Evolutionary conservation across 64 coral and sea anemone species (phyloP), one percentile per base, ranked within the genome.

Genomic region (Cladopsammia gracilis): DNA sequence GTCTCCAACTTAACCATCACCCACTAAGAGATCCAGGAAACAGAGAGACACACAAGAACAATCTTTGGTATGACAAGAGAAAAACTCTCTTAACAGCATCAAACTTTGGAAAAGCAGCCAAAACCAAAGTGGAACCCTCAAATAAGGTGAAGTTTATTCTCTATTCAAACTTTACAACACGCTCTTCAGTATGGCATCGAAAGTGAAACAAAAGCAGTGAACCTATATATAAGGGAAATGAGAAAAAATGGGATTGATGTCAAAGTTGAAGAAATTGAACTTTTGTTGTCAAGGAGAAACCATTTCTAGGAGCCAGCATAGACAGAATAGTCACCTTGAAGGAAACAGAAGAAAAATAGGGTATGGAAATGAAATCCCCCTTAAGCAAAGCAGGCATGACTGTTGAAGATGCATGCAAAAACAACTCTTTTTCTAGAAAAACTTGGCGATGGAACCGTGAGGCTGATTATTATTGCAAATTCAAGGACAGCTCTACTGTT

Each of bases 61-160:
- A 92, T 46, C 56, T 72, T 58, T 92, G 81, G 90, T 76, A 23
- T 62, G 68, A 74, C 10, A 86, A 92, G 53, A 84, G 66, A 86
- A 92, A 48, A 19, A n/a, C 22, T 42, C 64, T 92, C 12, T 48
- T 92, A 51, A 92, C 80, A 76, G 62, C 90, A 18, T 92, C 90
- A 24, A 92, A 92, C 57, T 92, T 92, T 77, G 90, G 80, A 45
- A 77, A 78, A 25, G 48, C 75, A 59, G 79, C 54, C 34, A 58
- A 87, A 88, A 72, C 87, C 62, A 78, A 93, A 56, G 15, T 73
- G 87, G 46, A 85, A 82, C 49, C 92, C 82, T 65, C 87, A n/a
- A n/a, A n/a, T n/a, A n/a, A n/a, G n/a, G n/a, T n/a, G n/a, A n/a
- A n/a, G n/a, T n/a, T n/a, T n/a, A n/a, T 93, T 64, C 44, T 93